Conservation (phyloP, 2,888 invertebrate species). For the Mellilla xanthometata region DNA sequence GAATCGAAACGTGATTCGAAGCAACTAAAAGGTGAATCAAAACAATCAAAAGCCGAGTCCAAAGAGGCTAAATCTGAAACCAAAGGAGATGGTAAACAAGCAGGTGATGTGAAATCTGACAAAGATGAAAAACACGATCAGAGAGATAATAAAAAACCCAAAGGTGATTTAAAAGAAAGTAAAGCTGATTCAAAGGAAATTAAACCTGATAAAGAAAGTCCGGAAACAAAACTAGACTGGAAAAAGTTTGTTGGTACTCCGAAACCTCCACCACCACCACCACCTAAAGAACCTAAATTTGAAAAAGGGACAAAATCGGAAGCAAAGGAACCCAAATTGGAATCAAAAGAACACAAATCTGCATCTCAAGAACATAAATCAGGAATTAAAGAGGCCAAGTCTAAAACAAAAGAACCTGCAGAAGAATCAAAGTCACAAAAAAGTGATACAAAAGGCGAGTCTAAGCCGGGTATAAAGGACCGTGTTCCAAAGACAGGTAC, state of each 20-base stretch:
- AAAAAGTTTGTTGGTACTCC: no score
- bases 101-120: background rate
- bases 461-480: background rate
- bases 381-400: no score
- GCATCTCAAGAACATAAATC: constrained; percentile 7
- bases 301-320: no score
- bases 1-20: background rate
- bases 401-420: background rate
- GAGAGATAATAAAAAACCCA: background rate
- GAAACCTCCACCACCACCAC: no score
- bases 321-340: background rate
- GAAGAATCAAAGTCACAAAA: background rate
- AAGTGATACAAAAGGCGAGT: background rate
- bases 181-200: constrained; percentile 6
- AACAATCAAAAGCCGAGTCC: background rate
- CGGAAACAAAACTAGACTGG: no score
- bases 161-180: background rate
- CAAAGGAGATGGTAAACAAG: background rate
- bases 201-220: background rate
- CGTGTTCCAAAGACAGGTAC: no score
- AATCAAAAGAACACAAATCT: constrained; percentile 1
- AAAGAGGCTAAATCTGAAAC: background rate
- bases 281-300: no score
- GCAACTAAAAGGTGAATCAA: background rate
- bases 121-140: background rate